phyloP scores from a whole-genome alignment of 2,888 invertebrate genomes.

The Lithophane leautieri region DNA sequence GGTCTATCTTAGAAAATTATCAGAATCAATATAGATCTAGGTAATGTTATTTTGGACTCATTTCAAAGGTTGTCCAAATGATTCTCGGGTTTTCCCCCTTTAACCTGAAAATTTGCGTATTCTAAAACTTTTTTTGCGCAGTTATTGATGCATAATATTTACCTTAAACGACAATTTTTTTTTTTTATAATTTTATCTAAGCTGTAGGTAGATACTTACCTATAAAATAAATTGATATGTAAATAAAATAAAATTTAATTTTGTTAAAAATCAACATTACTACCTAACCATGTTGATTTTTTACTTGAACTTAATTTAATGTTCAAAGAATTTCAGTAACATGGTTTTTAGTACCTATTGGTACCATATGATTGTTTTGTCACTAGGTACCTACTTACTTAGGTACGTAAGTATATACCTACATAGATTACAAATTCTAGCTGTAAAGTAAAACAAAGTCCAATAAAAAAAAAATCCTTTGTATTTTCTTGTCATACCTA shows the following conservation, averaged over 20 bases:
- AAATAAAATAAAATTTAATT: neutral
- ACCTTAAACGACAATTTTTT: too few species aligned
- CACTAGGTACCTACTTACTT: neutral
- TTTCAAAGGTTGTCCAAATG: neutral
- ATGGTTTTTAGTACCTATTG: too few species aligned
- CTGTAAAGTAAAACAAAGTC: neutral
- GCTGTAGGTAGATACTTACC: too few species aligned
- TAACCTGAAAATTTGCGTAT: neutral
- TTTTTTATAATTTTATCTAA: too few species aligned
- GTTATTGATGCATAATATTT: neutral
- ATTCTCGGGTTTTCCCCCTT: neutral
- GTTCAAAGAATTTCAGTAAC: neutral
- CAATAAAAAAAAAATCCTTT: neutral
- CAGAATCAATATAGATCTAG: conserved; percentile 47
- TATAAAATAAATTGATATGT: neutral
- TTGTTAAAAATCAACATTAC: neutral
- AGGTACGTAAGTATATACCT: neutral
- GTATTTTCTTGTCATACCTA: neutral
- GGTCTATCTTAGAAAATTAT: conserved; percentile 55
- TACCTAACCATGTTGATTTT: neutral
- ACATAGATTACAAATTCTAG: neutral
- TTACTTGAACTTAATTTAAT: too few species aligned
- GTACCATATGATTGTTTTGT: too few species aligned
- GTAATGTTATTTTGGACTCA: conserved; percentile 9
- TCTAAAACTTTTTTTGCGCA: neutral